phyloP scores from a whole-genome alignment of 2,113 vertebrate species.

The Neogobius melanostomus region DNA sequence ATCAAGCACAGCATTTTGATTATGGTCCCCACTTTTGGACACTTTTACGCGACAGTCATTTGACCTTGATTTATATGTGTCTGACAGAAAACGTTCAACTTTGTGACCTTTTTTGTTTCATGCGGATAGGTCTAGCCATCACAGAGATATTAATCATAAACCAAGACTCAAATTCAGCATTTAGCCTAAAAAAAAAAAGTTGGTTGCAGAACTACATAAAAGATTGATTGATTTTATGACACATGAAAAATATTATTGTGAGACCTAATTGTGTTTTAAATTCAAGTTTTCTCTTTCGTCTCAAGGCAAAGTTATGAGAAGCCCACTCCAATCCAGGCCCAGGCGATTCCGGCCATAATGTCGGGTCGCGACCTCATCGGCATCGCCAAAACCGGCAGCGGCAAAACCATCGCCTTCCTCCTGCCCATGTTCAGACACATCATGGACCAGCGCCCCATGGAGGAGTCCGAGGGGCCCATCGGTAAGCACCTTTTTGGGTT shows the following conservation, averaged over 20 bases:
- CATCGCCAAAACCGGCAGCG: slow-evolving; percentile 97
- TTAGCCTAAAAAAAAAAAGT: no score
- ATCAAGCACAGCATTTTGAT: no score
- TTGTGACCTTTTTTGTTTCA: no score
- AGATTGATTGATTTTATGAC: no score
- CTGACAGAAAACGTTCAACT: no score
- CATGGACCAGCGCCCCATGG: slow-evolving; percentile 93
- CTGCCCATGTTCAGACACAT: slow-evolving; percentile 99
- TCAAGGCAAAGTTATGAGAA: slow-evolving; percentile 93
- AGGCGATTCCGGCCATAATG: slow-evolving; percentile 98
- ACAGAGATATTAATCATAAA: no score
- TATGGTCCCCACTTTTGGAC: no score
- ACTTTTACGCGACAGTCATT: no score
- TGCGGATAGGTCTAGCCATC: no score
- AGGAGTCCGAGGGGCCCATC: slow-evolving; percentile 94
- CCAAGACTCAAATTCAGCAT: no score
- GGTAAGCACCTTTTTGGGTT: slow-evolving; percentile 68
- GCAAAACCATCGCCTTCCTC: slow-evolving; percentile 97
- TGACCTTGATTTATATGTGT: no score
- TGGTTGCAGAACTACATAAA: no score
- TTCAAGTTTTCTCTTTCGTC: background rate
- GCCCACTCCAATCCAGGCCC: slow-evolving; percentile 94
- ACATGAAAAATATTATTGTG: background rate
- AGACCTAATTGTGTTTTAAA: background rate
- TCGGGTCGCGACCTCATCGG: slow-evolving; percentile 94